Evolutionary conservation across 1,140 invertebrate genomes (phyloP).

Genomic region (Cydia amplana): DNA sequence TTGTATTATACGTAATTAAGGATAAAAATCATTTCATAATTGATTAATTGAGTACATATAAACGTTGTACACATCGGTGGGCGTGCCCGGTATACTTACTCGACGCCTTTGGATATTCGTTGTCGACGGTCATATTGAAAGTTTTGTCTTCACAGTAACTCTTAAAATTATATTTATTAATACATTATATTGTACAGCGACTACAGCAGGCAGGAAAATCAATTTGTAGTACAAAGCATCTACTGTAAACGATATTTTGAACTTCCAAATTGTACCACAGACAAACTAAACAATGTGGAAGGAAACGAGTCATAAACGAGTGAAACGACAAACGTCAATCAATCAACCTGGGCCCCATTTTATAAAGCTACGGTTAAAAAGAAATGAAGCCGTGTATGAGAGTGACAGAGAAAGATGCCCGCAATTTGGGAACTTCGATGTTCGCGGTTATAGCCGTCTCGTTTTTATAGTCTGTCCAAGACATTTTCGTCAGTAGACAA

Average conservation of each 20-base stretch:
- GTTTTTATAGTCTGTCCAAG: no score
- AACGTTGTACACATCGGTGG: conserved; percentile 36
- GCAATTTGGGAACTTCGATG: no score
- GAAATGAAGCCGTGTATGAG: no score
- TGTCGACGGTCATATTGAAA: conserved; percentile 76
- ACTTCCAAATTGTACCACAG: conserved; percentile 16
- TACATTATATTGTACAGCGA: background rate
- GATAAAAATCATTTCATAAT: background rate
- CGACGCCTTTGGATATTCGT: conserved; percentile 82
- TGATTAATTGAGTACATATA: background rate
- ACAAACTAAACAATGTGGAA: background rate
- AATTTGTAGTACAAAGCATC: conserved; percentile 23
- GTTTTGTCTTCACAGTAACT: conserved; percentile 1
- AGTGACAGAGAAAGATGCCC: no score
- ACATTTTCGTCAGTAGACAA: no score
- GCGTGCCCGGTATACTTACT: conserved; percentile 80
- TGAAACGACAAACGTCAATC: background rate
- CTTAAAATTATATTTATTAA: background rate
- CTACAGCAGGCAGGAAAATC: background rate
- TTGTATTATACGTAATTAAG: background rate
- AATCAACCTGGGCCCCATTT: no score
- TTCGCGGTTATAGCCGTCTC: no score
- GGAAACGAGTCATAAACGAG: no score
- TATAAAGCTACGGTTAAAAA: no score
- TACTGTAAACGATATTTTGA: conserved; percentile 34